Percentiles rank a stretch among this genome's conserved stretches.
These are phyloP conservation scores for Siphlonurus alternatus DNA, from an alignment of 2,888 invertebrate species.

Conservation along the genomic window DNA sequence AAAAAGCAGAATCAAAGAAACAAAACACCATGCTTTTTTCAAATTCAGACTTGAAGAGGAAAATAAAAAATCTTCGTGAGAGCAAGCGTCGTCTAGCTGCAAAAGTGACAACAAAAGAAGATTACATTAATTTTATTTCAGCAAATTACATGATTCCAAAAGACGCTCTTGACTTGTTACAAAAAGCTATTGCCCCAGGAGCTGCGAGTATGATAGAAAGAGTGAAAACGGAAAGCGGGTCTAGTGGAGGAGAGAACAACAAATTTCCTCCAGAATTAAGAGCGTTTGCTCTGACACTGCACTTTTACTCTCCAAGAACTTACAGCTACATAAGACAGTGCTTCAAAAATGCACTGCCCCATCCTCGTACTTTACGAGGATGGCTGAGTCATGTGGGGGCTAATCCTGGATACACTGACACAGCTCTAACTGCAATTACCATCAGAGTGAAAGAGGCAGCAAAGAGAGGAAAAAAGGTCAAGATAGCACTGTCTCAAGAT, in stretches of 20 bases:
- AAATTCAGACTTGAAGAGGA: too few relatives aligned
- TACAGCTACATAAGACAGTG: conserved; percentile 21
- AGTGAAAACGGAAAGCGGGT: background rate
- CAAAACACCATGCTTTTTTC: too few relatives aligned
- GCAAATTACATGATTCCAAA: background rate
- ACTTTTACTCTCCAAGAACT: conserved; percentile 21
- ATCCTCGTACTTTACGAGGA: conserved; percentile 18
- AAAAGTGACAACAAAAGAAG: too few relatives aligned
- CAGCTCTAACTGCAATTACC: conserved; percentile 5
- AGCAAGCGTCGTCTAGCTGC: too few relatives aligned
- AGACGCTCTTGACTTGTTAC: too few relatives aligned
- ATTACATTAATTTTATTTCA: too few relatives aligned
- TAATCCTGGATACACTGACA: conserved; percentile 19
- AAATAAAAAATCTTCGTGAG: too few relatives aligned
- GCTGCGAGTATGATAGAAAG: background rate
- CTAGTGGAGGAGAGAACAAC: background rate
- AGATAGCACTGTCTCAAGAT: background rate
- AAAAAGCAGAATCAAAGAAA: background rate
- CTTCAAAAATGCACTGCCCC: conserved; percentile 20
- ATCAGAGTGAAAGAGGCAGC: background rate
- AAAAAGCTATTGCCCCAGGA: background rate
- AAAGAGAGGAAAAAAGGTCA: background rate
- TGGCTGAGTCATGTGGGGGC: conserved; percentile 21
- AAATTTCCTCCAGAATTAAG: conserved; percentile 13
- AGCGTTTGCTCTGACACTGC: conserved; percentile 19